These are phyloP conservation scores for Enteromius paludinosus DNA, from an alignment of 2,797 vertebrate genomes.

Conservation along the genomic window DNA sequence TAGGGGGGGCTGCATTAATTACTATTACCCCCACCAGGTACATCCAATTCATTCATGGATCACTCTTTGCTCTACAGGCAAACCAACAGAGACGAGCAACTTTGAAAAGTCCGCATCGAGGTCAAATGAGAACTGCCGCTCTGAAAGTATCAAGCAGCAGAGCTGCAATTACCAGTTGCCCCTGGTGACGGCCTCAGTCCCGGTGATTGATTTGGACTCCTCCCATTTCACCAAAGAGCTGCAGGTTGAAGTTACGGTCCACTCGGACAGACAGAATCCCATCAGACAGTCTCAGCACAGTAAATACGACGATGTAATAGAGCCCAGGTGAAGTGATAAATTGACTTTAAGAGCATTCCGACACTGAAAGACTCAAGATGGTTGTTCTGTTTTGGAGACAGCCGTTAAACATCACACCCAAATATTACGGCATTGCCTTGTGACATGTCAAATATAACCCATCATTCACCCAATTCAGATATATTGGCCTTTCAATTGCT, in stretches of 20 bases:
- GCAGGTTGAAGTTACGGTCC: neutral
- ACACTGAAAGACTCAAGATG: neutral
- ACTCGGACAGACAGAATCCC: neutral
- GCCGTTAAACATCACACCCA: neutral
- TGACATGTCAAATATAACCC: conserved; percentile 1
- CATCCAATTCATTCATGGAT: conserved; percentile 32
- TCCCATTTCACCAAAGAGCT: conserved; percentile 23
- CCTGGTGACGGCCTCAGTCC: conserved; percentile 64
- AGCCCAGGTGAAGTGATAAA: conserved; percentile 21
- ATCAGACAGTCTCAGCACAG: neutral
- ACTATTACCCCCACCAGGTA: conserved; percentile 20
- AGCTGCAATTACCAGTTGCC: conserved; percentile 60
- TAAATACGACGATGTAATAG: neutral
- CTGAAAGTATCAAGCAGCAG: conserved; percentile 54
- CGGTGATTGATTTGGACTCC: conserved; percentile 68
- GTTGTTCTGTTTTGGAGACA: conserved; percentile 7
- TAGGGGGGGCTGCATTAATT: conserved; percentile 46
- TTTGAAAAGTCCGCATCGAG: neutral
- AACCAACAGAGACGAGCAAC: conserved; percentile 6
- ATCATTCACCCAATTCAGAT: conserved; percentile 30
- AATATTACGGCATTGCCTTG: neutral
- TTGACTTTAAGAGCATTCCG: conserved; percentile 17
- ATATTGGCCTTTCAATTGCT: conserved; percentile 1
- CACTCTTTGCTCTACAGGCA: conserved; percentile 27
- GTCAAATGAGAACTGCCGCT: conserved; percentile 30